Evolutionary conservation across 1,140 invertebrate species (phyloP), one percentile per base, ranked within the genome.

Genomic region (Protaetia brevitarsis): DNA sequence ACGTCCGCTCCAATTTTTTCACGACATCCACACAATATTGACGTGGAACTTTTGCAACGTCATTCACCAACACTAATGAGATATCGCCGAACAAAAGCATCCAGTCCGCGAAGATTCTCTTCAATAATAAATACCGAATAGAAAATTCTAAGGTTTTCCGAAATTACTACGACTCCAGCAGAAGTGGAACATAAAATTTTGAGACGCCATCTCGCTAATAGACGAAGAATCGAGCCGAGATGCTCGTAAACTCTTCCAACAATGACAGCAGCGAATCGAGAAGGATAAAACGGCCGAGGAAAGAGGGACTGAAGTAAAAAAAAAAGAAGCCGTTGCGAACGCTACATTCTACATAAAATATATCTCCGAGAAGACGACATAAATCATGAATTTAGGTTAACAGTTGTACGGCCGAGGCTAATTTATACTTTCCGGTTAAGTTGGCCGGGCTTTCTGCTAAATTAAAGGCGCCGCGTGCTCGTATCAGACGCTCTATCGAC

Each of bases 371-470:
- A 51, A 51, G 41, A 51, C 41, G 41, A 51, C 41, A 51, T 51
- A 51, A 51, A 51, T 51, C 41, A 51, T 51, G 41, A 51, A 51
- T 51, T 51, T 51, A 19, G 41, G 41, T 51, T 51, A 51, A 51
- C 41, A 51, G 41, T 51, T 51, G 41, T 19, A 45, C 13, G 16
- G 13, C 19, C 7, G 26, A 23, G 41, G 41, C 41, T 51, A 51
- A 51, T 51, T 51, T 51, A 51, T 51, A 51, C 41, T 51, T 51
- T 51, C 19, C 41, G 41, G 41, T 23, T 51, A 51, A 51, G 41
- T 51, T 51, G 41, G 10, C 19, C 7, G 41, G 16, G 41, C 41
- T 51, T 51, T 51, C 41, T 51, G 41, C 41, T 51, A 51, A 51
- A 51, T 51, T 51, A 51, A 51, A 51, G 41, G 41, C 16, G 26